Evolutionary conservation across 2,888 invertebrate species (phyloP), one percentile per base, ranked within the genome.

Genomic region (Hyalella azteca): DNA sequence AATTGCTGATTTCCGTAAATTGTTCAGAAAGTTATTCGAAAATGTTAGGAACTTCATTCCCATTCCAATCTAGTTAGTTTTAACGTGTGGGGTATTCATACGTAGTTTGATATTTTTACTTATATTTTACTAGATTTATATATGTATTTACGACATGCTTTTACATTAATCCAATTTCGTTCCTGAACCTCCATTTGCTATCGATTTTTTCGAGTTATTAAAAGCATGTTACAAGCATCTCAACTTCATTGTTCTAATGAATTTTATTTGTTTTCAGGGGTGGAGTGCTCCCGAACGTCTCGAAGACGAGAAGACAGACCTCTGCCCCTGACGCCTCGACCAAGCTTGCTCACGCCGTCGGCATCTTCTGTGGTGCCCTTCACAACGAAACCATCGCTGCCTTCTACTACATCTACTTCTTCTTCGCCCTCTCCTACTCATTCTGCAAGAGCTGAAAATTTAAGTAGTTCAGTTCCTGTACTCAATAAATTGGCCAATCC

Each of bases 321-420:
- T 32, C 66, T 19, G 36, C 66, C 66, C 4, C 66, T 66, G 36
- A 66, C 66, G 19, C 66, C 66, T 29, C 66, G 66, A 66, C 66
- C 66, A 66, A 66, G 66, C 36, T 13, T 66, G 36, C 66, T 66
- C 36, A 66, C 66, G 36, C 66, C 66, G 7, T 66, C 66, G 32
- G 66, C 66, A 9, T 66, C 66, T 36, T 66, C 66, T 36, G 66
- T 66, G 66, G 66, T 66, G 66, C 66, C 66, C 66, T 11, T 66
- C 36, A 66, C 66, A 66, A 66, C 66, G 66, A 66, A 66, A 66
- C 66, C 66, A 29, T 66, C 66, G 66, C 66, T 66, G 66, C 66
- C 66, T 66, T 66, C 66, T 36, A 36, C 66, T 19, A 29, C 32
- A 7, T 36, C 66, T 32, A 29, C 29, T n/a, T 59, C 59, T 26